A percentile compares a stretch with the other conserved stretches of the same genome.
Evolutionary conservation across 2,797 vertebrate genomes (phyloP).

Genomic region (Carcharodon carcharias): DNA sequence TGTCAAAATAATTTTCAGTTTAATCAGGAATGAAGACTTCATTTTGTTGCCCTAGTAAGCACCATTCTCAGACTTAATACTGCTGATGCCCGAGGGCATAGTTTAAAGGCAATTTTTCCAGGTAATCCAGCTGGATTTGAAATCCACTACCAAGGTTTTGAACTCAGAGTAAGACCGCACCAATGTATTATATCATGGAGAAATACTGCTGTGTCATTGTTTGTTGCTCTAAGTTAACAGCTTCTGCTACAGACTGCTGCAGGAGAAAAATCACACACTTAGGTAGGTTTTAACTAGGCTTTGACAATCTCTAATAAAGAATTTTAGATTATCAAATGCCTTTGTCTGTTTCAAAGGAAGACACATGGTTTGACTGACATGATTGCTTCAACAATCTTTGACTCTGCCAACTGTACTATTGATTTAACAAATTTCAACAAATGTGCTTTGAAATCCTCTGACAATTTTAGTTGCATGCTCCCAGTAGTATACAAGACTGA

Average conservation of each 20-base stretch:
- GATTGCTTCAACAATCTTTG: background rate
- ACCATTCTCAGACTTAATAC: background rate
- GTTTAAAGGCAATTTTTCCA: background rate
- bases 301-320: background rate
- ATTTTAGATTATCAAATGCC: background rate
- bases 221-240: conserved; percentile 16
- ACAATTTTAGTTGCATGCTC: background rate
- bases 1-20: background rate
- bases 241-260: conserved; percentile 18
- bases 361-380: conserved; percentile 12
- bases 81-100: background rate
- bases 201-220: conserved; percentile 27
- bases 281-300: background rate
- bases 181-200: background rate
- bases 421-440: conserved; percentile 29
- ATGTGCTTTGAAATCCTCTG: conserved; percentile 23
- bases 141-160: background rate
- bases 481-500: background rate
- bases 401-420: background rate
- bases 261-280: background rate
- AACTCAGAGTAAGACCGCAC: background rate
- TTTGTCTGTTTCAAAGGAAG: background rate
- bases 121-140: background rate
- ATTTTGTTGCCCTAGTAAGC: background rate
- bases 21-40: conserved; percentile 21